A percentile compares a stretch with the other conserved stretches of the same genome.
Evolutionary conservation across 2,797 vertebrate species (phyloP).

Genomic region (Miichthys miiuy): DNA sequence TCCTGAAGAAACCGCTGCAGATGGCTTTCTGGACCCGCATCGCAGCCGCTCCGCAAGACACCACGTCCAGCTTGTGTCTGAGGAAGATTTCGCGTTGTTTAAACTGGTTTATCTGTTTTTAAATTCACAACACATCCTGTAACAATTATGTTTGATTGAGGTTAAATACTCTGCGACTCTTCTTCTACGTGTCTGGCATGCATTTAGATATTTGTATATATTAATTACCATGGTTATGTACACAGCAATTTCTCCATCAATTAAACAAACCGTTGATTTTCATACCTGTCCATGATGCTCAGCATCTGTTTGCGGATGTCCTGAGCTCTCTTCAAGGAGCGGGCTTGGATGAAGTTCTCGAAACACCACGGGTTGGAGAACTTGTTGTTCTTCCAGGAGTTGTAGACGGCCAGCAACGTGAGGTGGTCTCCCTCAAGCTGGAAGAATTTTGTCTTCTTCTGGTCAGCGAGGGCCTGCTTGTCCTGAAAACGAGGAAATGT

Average conservation of each 20-base stretch:
- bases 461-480: slow-evolving; percentile 94
- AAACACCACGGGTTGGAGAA: slow-evolving; percentile 98
- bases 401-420: slow-evolving; percentile 94
- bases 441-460: slow-evolving; percentile 96
- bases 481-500: slow-evolving; percentile 80
- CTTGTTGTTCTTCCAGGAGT: slow-evolving; percentile 98
- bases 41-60: slow-evolving; percentile 92
- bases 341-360: slow-evolving; percentile 95
- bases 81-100: background rate
- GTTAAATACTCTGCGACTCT: background rate
- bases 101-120: background rate
- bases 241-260: background rate
- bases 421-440: slow-evolving; percentile 96
- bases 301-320: slow-evolving; percentile 98
- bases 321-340: slow-evolving; percentile 91
- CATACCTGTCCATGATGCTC: slow-evolving; percentile 94
- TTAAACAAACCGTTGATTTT: background rate
- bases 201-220: background rate
- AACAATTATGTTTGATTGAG: background rate
- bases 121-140: background rate
- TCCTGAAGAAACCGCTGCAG: slow-evolving; percentile 94
- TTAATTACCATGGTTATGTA: background rate
- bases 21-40: slow-evolving; percentile 94
- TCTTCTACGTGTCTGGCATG: background rate
- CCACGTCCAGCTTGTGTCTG: slow-evolving; percentile 94